Conservation (phyloP, 1,140 invertebrate species). For the Pseudomyrmex concolor region DNA sequence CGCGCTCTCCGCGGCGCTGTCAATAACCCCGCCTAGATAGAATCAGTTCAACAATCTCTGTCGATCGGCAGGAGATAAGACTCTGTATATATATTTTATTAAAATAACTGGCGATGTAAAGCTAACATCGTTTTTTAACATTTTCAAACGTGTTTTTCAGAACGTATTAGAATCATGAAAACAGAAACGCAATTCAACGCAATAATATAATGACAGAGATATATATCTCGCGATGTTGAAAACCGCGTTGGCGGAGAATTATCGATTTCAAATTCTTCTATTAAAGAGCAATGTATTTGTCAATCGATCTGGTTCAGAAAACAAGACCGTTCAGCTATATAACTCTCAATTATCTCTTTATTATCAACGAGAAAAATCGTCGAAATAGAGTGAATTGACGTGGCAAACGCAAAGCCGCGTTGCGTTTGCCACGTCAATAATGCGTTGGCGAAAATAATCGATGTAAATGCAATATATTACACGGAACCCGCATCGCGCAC, state of each 20-base stretch:
- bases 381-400: neutral
- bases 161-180: neutral
- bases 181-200: neutral
- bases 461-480: slow-evolving; percentile 15
- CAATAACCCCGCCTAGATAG: slow-evolving; percentile 42
- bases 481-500: neutral
- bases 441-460: slow-evolving; percentile 25
- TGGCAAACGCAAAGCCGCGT: neutral
- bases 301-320: slow-evolving; percentile 8
- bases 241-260: neutral
- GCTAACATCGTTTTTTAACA: slow-evolving; percentile 17
- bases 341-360: slow-evolving; percentile 28
- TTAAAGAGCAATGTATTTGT: slow-evolving; percentile 2
- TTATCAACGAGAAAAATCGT: slow-evolving; percentile 21
- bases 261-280: neutral
- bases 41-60: slow-evolving; percentile 37
- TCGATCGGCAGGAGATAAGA: slow-evolving; percentile 34
- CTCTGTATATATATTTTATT: neutral
- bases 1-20: slow-evolving; percentile 20
- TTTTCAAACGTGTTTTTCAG: neutral
- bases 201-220: neutral
- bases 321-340: neutral
- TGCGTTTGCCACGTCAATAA: too few species aligned
- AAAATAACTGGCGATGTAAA: slow-evolving; percentile 7
- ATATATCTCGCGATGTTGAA: neutral